Evolutionary conservation across 1,140 invertebrate species (phyloP).

Genomic region (Drosophila seguyi): DNA sequence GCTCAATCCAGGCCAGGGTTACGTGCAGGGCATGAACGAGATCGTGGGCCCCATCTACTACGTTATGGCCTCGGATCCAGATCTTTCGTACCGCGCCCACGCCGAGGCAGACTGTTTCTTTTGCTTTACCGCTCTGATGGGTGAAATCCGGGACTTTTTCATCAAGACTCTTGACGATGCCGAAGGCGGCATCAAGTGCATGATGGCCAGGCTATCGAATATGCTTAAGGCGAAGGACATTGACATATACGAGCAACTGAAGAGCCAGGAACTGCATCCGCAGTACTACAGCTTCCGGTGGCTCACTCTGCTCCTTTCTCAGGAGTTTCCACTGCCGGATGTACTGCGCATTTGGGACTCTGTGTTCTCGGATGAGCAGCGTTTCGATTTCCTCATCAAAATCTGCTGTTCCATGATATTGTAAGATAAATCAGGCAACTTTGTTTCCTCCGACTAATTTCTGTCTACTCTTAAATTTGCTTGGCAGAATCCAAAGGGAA

Average conservation of each 20-base stretch:
- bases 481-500: slow-evolving; percentile 91
- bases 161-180: slow-evolving; percentile 98
- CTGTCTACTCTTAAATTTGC: slow-evolving; percentile 50
- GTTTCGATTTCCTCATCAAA: slow-evolving; percentile 96
- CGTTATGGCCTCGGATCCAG: slow-evolving; percentile 96
- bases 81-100: slow-evolving; percentile 92
- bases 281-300: slow-evolving; percentile 95
- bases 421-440: slow-evolving; percentile 87
- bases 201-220: slow-evolving; percentile 92
- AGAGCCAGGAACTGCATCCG: slow-evolving; percentile 94
- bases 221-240: slow-evolving; percentile 92
- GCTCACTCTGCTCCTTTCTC: slow-evolving; percentile 97
- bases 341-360: slow-evolving; percentile 98
- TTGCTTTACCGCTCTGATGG: slow-evolving; percentile 98
- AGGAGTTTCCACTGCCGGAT: slow-evolving; percentile 98
- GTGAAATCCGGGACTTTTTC: slow-evolving; percentile 98
- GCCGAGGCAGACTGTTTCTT: slow-evolving; percentile 99
- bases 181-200: slow-evolving; percentile 93
- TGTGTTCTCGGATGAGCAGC: slow-evolving; percentile 94
- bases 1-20: slow-evolving; percentile 98
- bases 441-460: slow-evolving; percentile 9
- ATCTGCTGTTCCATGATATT: slow-evolving; percentile 98
- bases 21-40: slow-evolving; percentile 99
- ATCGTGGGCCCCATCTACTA: slow-evolving; percentile 99
- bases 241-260: slow-evolving; percentile 91